These are phyloP conservation scores for Forbesichthys agassizii DNA, from an alignment of 2,113 vertebrate species.

Conservation along the genomic window DNA sequence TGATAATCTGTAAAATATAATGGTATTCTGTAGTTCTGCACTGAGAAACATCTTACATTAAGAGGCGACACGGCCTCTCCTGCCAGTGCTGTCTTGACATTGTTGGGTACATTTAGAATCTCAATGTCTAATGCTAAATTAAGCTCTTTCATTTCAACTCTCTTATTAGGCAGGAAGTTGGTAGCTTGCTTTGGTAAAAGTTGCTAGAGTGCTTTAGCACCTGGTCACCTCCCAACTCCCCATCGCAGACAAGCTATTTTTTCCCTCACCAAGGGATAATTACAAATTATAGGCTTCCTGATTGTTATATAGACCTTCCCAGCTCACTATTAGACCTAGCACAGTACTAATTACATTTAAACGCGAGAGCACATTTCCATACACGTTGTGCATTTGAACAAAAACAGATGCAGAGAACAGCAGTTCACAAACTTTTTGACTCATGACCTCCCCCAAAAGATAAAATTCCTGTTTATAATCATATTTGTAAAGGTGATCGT, in stretches of 20 bases:
- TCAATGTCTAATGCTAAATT: not conserved
- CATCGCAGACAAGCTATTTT: not conserved
- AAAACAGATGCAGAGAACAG: too few species aligned
- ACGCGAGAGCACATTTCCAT: not conserved
- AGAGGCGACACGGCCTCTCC: not conserved
- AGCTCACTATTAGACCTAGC: not conserved
- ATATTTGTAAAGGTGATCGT: too few species aligned
- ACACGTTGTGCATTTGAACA: too few species aligned
- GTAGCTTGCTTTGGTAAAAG: not conserved
- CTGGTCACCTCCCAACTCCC: conserved; percentile 3
- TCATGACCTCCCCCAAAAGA: too few species aligned
- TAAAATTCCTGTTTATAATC: too few species aligned
- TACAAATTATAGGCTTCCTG: not conserved
- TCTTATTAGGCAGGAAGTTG: not conserved
- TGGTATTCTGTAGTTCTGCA: too few species aligned
- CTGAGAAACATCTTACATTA: not conserved
- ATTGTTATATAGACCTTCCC: not conserved
- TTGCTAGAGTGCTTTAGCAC: not conserved
- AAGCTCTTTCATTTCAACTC: not conserved
- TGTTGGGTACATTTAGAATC: not conserved
- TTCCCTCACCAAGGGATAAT: not conserved
- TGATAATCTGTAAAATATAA: too few species aligned
- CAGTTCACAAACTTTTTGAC: too few species aligned
- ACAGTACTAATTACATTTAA: not conserved
- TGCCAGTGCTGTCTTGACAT: not conserved